Conservation (phyloP, 2,888 invertebrate species). For the Calliopum simillimum region DNA sequence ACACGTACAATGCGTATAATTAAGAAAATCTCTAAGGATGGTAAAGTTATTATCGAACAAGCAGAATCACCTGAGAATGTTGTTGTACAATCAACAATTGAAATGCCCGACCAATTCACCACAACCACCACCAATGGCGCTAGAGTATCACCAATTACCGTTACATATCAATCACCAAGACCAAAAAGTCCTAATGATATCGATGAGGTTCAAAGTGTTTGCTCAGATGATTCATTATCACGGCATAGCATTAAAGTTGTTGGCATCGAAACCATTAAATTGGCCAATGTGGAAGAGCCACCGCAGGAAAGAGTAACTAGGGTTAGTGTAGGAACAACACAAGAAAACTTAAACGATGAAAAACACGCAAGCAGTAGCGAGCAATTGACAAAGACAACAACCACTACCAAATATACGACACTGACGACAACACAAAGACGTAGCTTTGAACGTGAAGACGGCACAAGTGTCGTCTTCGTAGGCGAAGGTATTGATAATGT, state of each 20-base stretch:
- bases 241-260: slow-evolving; percentile 51
- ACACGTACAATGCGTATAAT: slow-evolving; percentile 62
- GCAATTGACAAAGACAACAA: slow-evolving; percentile 50
- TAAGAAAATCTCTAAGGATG: slow-evolving; percentile 60
- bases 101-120: slow-evolving; percentile 55
- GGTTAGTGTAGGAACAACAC: slow-evolving; percentile 33
- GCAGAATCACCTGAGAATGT: slow-evolving; percentile 57
- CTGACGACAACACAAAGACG: slow-evolving; percentile 58
- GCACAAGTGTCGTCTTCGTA: slow-evolving; percentile 61
- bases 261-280: slow-evolving; percentile 55
- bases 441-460: slow-evolving; percentile 59
- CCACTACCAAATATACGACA: slow-evolving; percentile 56
- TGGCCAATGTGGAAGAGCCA: slow-evolving; percentile 43
- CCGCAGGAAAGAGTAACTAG: slow-evolving; percentile 10
- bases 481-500: slow-evolving; percentile 59
- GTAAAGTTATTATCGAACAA: slow-evolving; percentile 57
- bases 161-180: background rate
- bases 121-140: slow-evolving; percentile 29
- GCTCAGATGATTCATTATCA: slow-evolving; percentile 38
- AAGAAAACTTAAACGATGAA: slow-evolving; percentile 35
- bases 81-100: slow-evolving; percentile 58
- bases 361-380: slow-evolving; percentile 21
- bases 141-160: slow-evolving; percentile 27
- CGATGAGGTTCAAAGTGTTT: slow-evolving; percentile 50
- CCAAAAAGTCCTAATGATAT: slow-evolving; percentile 37